Evolutionary conservation across 1,140 invertebrate genomes (phyloP).

Genomic region (Chionoecetes opilio): DNA sequence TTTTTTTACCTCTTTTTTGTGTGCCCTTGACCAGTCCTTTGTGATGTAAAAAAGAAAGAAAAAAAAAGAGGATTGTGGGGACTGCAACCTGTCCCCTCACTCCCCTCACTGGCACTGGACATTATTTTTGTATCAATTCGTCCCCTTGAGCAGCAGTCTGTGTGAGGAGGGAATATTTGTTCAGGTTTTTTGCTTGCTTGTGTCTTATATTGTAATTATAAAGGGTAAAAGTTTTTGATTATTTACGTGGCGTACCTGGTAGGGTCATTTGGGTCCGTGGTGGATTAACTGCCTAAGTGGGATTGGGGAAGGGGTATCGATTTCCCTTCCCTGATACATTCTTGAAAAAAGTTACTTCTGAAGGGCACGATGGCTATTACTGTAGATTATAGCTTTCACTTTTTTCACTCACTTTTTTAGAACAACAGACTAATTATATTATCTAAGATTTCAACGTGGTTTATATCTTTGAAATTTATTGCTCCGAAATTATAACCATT

Average conservation of each 20-base stretch:
- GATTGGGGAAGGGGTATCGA: background rate
- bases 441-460: too few species aligned
- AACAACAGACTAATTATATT: background rate
- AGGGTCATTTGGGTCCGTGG: background rate
- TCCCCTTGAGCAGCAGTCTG: background rate
- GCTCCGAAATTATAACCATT: too few species aligned
- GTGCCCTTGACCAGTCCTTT: too few species aligned
- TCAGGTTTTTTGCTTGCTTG: background rate
- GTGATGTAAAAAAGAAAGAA: too few species aligned
- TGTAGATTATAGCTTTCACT: background rate
- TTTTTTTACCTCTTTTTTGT: too few species aligned
- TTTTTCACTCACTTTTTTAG: background rate
- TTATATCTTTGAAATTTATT: too few species aligned
- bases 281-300: background rate
- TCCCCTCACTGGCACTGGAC: background rate
- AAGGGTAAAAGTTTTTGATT: background rate
- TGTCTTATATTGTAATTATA: background rate
- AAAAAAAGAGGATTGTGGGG: background rate
- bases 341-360: background rate
- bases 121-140: background rate
- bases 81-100: background rate
- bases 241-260: background rate
- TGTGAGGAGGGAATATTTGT: background rate
- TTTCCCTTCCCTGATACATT: background rate
- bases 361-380: background rate